Percentiles rank a stretch among this genome's conserved stretches.
Evolutionary conservation across 2,113 vertebrate genomes (phyloP).

Genomic region (Forbesichthys agassizii): DNA sequence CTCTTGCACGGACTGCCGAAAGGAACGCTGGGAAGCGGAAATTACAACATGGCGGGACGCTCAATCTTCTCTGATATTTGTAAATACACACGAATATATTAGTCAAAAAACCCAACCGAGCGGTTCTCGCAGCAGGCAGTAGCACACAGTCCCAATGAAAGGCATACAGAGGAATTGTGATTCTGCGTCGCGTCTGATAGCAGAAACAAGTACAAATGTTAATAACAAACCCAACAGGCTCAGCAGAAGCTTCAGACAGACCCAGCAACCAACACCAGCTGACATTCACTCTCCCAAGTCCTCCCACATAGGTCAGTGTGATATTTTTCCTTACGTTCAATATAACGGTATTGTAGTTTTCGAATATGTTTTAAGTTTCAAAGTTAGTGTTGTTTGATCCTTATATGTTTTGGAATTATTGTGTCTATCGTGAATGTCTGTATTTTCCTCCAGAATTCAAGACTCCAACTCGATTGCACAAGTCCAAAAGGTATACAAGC

Average conservation of each 20-base stretch:
- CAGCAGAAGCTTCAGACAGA: slow-evolving; percentile 55
- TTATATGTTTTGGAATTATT: no score
- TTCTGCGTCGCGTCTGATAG: background rate
- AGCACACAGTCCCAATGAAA: slow-evolving; percentile 9
- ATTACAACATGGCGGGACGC: slow-evolving; percentile 56
- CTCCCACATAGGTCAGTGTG: no score
- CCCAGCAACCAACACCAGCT: slow-evolving; percentile 21
- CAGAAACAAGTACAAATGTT: background rate
- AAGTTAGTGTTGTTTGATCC: no score
- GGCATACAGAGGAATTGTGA: background rate
- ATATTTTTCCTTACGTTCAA: no score
- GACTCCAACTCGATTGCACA: slow-evolving; percentile 64
- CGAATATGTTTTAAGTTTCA: no score
- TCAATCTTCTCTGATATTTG: background rate
- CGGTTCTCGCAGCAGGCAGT: no score
- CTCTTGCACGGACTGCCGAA: slow-evolving; percentile 28
- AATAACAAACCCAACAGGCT: slow-evolving; percentile 57
- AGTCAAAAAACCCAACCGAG: background rate
- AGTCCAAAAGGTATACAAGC: slow-evolving; percentile 17
- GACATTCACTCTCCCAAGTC: background rate
- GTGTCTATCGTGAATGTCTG: no score
- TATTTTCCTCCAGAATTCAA: slow-evolving; percentile 58
- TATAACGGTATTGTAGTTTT: no score
- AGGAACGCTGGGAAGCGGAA: slow-evolving; percentile 30
- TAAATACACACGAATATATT: background rate